Evolutionary conservation across 2,113 vertebrate species (phyloP).

Genomic region (Ifrita kowaldi): DNA sequence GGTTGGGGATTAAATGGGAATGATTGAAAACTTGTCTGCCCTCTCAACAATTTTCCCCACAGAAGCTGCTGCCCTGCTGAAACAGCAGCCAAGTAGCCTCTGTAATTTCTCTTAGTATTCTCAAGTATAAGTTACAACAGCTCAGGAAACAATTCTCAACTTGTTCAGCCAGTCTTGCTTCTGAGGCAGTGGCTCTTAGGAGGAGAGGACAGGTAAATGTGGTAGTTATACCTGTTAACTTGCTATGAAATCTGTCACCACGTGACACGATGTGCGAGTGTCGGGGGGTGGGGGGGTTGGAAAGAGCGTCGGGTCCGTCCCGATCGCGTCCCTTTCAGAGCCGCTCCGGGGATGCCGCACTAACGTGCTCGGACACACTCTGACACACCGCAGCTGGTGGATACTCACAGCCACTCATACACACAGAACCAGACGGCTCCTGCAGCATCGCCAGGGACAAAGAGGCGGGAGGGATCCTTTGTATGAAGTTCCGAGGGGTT

Average conservation of each 20-base stretch:
- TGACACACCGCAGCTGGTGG: no score
- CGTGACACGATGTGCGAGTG: no score
- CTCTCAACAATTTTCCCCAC: not conserved
- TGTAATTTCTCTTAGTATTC: not conserved
- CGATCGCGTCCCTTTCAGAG: no score
- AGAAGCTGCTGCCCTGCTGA: not conserved
- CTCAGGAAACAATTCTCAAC: not conserved
- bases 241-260: not conserved
- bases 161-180: not conserved
- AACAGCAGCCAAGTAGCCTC: not conserved
- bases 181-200: not conserved
- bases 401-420: no score
- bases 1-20: not conserved
- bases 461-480: no score
- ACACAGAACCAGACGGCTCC: no score
- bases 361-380: no score
- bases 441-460: no score
- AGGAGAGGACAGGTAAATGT: not conserved
- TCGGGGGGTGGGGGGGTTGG: no score
- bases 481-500: no score
- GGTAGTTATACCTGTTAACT: not conserved
- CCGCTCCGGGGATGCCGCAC: no score
- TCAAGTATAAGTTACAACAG: not conserved
- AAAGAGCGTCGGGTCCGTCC: no score
- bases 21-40: not conserved